Evolutionary conservation across 92 coral and sea anemone species (phyloP).

Genomic region (Meandrina meandrites): DNA sequence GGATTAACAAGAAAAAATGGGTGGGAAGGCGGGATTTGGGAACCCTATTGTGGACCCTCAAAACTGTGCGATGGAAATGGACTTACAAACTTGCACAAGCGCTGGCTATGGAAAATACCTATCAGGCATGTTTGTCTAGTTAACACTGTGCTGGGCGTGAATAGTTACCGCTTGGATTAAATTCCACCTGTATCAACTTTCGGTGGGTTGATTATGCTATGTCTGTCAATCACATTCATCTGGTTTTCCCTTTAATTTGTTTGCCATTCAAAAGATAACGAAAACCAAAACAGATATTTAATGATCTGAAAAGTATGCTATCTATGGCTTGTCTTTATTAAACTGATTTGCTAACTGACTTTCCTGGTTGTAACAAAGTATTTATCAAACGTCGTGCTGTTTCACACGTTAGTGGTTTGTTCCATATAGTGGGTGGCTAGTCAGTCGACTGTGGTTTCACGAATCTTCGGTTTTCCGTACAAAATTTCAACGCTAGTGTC

Average conservation of each 20-base stretch:
- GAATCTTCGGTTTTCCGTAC: background rate
- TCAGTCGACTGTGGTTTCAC: conserved; percentile 1
- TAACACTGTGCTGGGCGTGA: background rate
- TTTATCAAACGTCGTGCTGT: background rate
- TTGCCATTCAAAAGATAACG: background rate
- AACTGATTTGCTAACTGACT: background rate
- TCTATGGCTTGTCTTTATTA: background rate
- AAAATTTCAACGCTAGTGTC: conserved; percentile 27
- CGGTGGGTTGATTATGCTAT: background rate
- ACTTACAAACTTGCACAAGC: background rate
- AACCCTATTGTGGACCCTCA: no score
- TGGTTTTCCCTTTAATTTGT: background rate
- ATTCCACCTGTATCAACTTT: conserved; percentile 21
- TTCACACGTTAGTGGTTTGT: background rate
- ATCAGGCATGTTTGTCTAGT: background rate
- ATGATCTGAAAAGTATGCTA: background rate
- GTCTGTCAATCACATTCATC: background rate
- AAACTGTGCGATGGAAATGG: background rate
- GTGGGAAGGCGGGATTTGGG: no score
- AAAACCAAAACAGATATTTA: background rate
- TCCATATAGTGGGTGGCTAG: background rate
- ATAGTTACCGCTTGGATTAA: background rate
- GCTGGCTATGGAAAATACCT: background rate
- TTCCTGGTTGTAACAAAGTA: background rate
- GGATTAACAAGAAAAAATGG: no score